Evolutionary conservation across 2,888 invertebrate genomes (phyloP), one percentile per base, ranked within the genome.

Genomic region (Hemicrepidius hirtus): DNA sequence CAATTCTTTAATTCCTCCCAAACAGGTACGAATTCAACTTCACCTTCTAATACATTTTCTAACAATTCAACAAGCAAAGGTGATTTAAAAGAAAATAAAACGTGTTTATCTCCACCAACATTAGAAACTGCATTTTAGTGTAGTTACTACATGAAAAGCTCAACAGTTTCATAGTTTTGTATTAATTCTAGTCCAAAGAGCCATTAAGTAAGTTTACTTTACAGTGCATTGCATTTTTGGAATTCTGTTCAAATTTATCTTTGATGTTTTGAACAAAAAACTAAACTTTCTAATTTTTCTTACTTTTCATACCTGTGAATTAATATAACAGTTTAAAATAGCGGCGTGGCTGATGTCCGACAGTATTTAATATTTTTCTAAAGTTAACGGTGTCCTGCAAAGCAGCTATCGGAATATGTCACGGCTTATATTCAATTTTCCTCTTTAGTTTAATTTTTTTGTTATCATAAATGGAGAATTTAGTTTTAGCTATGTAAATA

Each of bases 41-140:
- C 9, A 16, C 21, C 44, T 21, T 21, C 35, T 2, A n/a, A n/a
- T n/a, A 16, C 16, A 20, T n/a, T 21, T 12, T 37, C 20, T 35
- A 13, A 50, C 6, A 32, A 40, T 41, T 50, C 62, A 9, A 41
- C 67, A 10, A 49, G 49, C 41, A 66, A 55, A 40, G 62, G 40
- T 16, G 63, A 66, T 44, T 32, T 74, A 0, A 77, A 60, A 71
- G 65, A 78, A 79, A 76, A 77, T 68, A 77, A 65, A 70, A 74
- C 77, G 72, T 76, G 74, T 74, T 82, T 84, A 64, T 85, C 89
- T 49, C 89, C 90, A 13, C 88, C 88, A 50, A 89, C 91, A 10
- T 86, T 91, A 79, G 91, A 92, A 87, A 92, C 91, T 73, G 90
- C 91, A 73, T 91, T 92, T 82, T 86, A 84, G 57, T 55, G 13